Evolutionary conservation across 2,113 vertebrate species (phyloP).

Genomic region (Alosa alosa): DNA sequence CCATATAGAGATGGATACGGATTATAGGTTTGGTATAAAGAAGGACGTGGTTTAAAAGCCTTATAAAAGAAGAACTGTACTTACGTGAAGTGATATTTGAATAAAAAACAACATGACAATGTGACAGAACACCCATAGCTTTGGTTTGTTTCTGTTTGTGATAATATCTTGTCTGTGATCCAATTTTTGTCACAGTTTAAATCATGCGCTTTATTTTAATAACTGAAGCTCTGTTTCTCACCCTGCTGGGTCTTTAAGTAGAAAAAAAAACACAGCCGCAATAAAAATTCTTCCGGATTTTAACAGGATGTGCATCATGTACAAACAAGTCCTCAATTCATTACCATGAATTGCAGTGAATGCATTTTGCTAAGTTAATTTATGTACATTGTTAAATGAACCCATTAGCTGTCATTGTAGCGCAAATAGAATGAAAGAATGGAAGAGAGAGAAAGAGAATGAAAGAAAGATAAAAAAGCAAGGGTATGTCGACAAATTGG

Average conservation of each 20-base stretch:
- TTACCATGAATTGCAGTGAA: constrained; percentile 69
- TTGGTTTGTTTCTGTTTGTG: neutral
- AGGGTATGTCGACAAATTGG: neutral
- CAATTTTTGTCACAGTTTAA: constrained; percentile 1
- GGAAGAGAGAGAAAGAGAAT: neutral
- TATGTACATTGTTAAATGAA: neutral
- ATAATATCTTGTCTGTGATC: neutral
- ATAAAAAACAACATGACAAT: neutral
- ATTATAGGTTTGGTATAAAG: too few relatives aligned
- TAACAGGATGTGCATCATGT: neutral
- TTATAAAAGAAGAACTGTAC: neutral
- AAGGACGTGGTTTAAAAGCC: neutral
- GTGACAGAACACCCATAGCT: neutral
- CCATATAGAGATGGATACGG: neutral
- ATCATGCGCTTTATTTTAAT: neutral
- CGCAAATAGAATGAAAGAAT: neutral
- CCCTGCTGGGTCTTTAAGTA: neutral
- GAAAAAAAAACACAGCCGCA: neutral
- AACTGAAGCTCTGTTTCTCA: neutral
- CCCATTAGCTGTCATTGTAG: neutral
- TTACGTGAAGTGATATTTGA: neutral
- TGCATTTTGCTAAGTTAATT: constrained; percentile 45
- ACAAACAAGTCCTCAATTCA: constrained; percentile 28
- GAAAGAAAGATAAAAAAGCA: neutral
- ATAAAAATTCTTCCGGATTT: neutral